These are phyloP conservation scores for Drosophila acutilabella DNA, from an alignment of 2,888 invertebrate species.

Conservation along the genomic window DNA sequence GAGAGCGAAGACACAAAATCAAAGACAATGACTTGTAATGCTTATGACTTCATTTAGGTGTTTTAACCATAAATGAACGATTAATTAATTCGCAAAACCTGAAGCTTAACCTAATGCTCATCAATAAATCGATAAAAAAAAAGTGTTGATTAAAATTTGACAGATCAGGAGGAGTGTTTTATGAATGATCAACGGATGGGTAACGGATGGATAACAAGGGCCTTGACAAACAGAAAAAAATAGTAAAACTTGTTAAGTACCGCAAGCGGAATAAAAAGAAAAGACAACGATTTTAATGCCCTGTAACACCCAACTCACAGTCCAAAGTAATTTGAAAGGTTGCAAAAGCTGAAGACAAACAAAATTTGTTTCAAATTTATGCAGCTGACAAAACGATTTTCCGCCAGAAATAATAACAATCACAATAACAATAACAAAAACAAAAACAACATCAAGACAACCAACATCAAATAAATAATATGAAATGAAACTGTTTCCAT, in stretches of 20 bases:
- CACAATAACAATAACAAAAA: slow-evolving; percentile 23
- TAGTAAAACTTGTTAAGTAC: neutral
- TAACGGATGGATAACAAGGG: slow-evolving; percentile 18
- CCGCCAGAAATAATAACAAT: slow-evolving; percentile 16
- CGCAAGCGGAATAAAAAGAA: neutral
- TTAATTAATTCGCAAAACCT: slow-evolving; percentile 12
- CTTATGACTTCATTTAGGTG: slow-evolving; percentile 32
- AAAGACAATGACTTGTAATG: slow-evolving; percentile 18
- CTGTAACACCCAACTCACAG: neutral
- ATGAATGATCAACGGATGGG: slow-evolving; percentile 20
- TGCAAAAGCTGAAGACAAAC: slow-evolving; percentile 37
- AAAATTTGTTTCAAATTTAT: slow-evolving; percentile 41
- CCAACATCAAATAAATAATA: slow-evolving; percentile 15
- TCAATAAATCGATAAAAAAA: slow-evolving; percentile 14
- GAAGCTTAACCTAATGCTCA: neutral
- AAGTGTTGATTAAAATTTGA: neutral
- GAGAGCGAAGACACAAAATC: neutral
- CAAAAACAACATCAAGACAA: slow-evolving; percentile 28
- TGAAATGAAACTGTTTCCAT: neutral
- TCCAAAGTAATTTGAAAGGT: slow-evolving; percentile 20
- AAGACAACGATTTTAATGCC: slow-evolving; percentile 16
- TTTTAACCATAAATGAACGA: slow-evolving; percentile 13
- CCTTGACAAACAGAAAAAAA: slow-evolving; percentile 11
- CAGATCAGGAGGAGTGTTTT: slow-evolving; percentile 16
- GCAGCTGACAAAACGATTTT: slow-evolving; percentile 52